phyloP scores from a whole-genome alignment of 2,888 invertebrate genomes.

The Lymantria monacha region DNA sequence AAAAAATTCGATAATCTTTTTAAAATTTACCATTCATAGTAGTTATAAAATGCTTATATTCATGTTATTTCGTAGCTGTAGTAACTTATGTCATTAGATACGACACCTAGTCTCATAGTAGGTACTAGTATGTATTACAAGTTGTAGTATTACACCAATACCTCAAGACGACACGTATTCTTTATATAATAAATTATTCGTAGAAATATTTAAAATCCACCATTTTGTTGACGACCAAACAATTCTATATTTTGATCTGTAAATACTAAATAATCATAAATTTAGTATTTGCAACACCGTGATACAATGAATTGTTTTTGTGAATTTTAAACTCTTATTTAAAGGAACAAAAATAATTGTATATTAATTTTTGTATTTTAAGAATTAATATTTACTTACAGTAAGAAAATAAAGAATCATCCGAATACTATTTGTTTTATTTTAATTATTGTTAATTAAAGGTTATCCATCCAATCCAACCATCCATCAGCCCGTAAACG shows the following conservation, averaged over 20 bases:
- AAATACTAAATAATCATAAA: slow-evolving; percentile 36
- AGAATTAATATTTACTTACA: slow-evolving; percentile 41
- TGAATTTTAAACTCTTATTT: slow-evolving; percentile 24
- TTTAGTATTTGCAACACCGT: slow-evolving; percentile 34
- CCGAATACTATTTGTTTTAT: slow-evolving; percentile 20
- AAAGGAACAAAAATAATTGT: slow-evolving; percentile 33
- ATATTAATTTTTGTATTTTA: slow-evolving; percentile 36
- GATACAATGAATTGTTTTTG: slow-evolving; percentile 29
- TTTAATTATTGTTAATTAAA: not conserved
- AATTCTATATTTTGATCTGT: slow-evolving; percentile 34
- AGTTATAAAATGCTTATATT: not conserved
- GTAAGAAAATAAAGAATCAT: slow-evolving; percentile 45
- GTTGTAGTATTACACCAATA: slow-evolving; percentile 36
- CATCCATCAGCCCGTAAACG: no score
- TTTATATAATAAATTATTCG: slow-evolving; percentile 10
- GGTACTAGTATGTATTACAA: slow-evolving; percentile 19
- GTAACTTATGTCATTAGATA: slow-evolving; percentile 24
- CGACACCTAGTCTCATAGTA: slow-evolving; percentile 31
- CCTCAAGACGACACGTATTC: slow-evolving; percentile 26
- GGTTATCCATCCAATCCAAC: no score
- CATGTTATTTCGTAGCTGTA: slow-evolving; percentile 14
- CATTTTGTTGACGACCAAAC: slow-evolving; percentile 11
- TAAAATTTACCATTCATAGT: no score
- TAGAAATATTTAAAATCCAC: not conserved
- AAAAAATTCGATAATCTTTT: no score